Evolutionary conservation across 1,140 invertebrate species (phyloP).

Genomic region (Euura saliciscinereae): DNA sequence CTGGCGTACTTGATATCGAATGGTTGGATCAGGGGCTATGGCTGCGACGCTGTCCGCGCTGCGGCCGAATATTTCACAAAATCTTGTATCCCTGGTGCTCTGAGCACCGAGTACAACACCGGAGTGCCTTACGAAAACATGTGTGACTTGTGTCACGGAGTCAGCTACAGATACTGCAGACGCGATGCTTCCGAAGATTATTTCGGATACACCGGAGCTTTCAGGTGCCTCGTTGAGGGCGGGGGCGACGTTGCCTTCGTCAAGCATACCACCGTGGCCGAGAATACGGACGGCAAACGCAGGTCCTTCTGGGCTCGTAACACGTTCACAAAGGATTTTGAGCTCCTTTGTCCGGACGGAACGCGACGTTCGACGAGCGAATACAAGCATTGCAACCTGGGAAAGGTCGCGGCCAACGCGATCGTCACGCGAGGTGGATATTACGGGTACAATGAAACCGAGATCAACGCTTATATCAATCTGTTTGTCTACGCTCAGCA

Average conservation of each 20-base stretch:
- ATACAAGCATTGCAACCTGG: slow-evolving; percentile 88
- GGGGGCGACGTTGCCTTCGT: slow-evolving; percentile 95
- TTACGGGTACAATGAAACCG: slow-evolving; percentile 75
- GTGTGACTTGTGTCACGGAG: slow-evolving; percentile 92
- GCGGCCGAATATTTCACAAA: slow-evolving; percentile 93
- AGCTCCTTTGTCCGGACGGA: slow-evolving; percentile 92
- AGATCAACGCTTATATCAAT: slow-evolving; percentile 84
- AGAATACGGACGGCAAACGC: slow-evolving; percentile 90
- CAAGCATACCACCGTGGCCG: slow-evolving; percentile 88
- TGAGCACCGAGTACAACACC: slow-evolving; percentile 83
- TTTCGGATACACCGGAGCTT: slow-evolving; percentile 88
- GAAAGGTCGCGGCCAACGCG: slow-evolving; percentile 89
- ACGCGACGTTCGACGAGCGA: slow-evolving; percentile 78
- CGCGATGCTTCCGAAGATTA: slow-evolving; percentile 88
- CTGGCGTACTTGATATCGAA: slow-evolving; percentile 92
- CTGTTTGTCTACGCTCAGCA: slow-evolving; percentile 90
- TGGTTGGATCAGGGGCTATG: slow-evolving; percentile 89
- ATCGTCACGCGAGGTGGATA: slow-evolving; percentile 82
- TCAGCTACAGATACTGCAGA: slow-evolving; percentile 80
- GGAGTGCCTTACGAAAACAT: slow-evolving; percentile 86
- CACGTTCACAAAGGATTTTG: slow-evolving; percentile 88
- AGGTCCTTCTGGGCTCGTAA: slow-evolving; percentile 93
- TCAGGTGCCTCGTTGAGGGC: slow-evolving; percentile 92
- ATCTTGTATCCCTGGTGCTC: slow-evolving; percentile 87
- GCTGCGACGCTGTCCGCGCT: slow-evolving; percentile 87